phyloP scores from a whole-genome alignment of 2,797 vertebrate genomes.

The Tarsius wallacei region DNA sequence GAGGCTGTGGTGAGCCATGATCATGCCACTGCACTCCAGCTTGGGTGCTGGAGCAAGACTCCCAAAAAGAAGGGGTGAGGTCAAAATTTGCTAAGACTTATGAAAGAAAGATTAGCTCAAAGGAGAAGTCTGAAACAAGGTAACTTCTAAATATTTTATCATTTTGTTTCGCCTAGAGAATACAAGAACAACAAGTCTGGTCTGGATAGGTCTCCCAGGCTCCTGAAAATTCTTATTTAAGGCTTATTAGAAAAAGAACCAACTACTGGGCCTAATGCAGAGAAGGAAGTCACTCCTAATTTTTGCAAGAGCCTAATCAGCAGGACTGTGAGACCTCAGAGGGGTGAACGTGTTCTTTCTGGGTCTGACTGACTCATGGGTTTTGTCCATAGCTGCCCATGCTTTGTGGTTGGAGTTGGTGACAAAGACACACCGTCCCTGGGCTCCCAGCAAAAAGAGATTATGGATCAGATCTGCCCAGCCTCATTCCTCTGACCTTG shows the following conservation, averaged over 20 bases:
- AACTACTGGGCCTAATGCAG: background rate
- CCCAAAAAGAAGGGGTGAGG: background rate
- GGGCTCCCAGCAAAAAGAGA: background rate
- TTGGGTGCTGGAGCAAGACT: no score
- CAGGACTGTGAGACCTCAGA: background rate
- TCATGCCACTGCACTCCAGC: no score
- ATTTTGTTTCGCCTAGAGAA: slow-evolving; percentile 51
- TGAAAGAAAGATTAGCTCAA: background rate
- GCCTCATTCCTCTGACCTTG: background rate
- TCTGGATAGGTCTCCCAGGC: background rate
- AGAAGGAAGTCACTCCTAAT: background rate
- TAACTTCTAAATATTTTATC: background rate
- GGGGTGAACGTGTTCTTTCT: background rate
- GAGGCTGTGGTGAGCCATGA: no score
- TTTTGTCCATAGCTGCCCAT: background rate
- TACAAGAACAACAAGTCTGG: background rate
- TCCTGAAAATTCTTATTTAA: slow-evolving; percentile 48
- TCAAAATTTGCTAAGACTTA: slow-evolving; percentile 34
- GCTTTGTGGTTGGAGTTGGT: background rate
- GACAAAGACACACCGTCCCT: background rate
- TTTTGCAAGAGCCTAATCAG: background rate
- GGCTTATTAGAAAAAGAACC: background rate
- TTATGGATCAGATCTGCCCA: background rate
- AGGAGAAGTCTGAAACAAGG: slow-evolving; percentile 21
- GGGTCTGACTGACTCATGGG: background rate